Evolutionary conservation across 2,797 vertebrate genomes (phyloP).

Genomic region (Poecile montanus): DNA sequence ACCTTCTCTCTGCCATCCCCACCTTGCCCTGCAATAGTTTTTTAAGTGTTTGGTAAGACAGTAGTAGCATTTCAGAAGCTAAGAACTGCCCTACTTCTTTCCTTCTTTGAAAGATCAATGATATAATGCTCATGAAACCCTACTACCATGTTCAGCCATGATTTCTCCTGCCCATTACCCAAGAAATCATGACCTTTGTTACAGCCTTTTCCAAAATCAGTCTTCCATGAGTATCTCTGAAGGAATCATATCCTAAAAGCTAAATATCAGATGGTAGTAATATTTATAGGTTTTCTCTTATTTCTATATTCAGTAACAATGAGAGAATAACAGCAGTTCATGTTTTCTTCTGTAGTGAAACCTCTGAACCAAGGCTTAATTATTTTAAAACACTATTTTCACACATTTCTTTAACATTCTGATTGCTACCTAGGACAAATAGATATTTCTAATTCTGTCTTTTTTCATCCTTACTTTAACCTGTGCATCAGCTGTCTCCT

Average conservation of each 20-base stretch:
- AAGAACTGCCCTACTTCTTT: slow-evolving; percentile 34
- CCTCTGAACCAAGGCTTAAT: not conserved
- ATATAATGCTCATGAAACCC: not conserved
- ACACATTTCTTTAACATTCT: not conserved
- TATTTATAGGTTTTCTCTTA: not conserved
- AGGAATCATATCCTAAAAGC: not conserved
- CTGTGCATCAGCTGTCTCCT: not conserved
- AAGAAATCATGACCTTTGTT: not conserved
- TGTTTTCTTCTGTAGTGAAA: not conserved
- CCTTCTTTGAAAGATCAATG: slow-evolving; percentile 29
- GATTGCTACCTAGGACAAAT: not conserved
- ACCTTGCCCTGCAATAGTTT: slow-evolving; percentile 28
- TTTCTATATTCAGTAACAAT: not conserved
- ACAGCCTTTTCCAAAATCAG: slow-evolving; percentile 18
- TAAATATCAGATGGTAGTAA: not conserved
- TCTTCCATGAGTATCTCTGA: not conserved
- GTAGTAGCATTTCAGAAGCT: slow-evolving; percentile 11
- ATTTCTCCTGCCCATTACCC: not conserved
- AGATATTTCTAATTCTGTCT: not conserved
- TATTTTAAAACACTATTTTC: not conserved
- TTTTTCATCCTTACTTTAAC: not conserved
- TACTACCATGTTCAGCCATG: not conserved
- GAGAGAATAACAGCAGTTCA: not conserved
- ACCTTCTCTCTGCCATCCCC: slow-evolving; percentile 19
- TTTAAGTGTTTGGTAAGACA: slow-evolving; percentile 9